Conservation (phyloP, 2,113 vertebrate species). For the Scortum barcoo region DNA sequence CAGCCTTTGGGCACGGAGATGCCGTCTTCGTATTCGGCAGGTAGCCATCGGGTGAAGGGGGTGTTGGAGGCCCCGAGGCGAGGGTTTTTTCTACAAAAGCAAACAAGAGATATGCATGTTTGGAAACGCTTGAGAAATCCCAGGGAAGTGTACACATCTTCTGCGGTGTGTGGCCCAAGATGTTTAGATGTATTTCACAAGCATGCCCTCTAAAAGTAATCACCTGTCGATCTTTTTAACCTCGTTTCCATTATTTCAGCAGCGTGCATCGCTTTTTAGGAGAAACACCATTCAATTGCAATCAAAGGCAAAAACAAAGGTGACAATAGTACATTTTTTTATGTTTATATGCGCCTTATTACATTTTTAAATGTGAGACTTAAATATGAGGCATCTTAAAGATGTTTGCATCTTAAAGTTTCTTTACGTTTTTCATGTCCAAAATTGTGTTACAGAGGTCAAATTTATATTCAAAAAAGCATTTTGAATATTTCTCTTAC, state of each 20-base stretch:
- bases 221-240: neutral
- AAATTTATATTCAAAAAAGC: neutral
- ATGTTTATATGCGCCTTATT: too few species aligned
- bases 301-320: too few species aligned
- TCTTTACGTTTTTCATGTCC: neutral
- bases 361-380: too few species aligned
- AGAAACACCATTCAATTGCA: neutral
- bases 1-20: constrained; percentile 78
- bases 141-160: constrained; percentile 45
- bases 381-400: too few species aligned
- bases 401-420: neutral
- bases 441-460: neutral
- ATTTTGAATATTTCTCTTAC: constrained; percentile 66
- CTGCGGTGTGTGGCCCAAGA: constrained; percentile 32
- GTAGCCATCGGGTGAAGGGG: constrained; percentile 78
- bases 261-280: neutral
- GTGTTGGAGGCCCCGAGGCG: constrained; percentile 82
- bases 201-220: neutral
- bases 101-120: constrained; percentile 15
- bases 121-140: constrained; percentile 65
- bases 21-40: constrained; percentile 80
- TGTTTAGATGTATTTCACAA: constrained; percentile 41
- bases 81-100: constrained; percentile 74
- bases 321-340: too few species aligned
- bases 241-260: neutral